phyloP scores from a whole-genome alignment of 2,888 invertebrate species.

The Athetis lepigone region DNA sequence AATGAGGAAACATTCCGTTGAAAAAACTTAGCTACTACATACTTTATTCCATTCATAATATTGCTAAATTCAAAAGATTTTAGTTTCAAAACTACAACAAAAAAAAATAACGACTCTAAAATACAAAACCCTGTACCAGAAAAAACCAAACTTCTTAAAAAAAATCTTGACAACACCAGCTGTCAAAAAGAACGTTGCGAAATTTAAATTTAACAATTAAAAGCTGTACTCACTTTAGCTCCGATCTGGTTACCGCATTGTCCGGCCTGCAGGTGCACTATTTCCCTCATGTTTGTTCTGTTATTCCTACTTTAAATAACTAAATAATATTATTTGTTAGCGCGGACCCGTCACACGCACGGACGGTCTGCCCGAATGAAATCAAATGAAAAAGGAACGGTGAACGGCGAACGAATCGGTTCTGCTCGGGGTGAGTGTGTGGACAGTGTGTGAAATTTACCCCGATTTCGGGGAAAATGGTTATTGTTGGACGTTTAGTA shows the following conservation, averaged over 20 bases:
- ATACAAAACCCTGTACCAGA: not conserved
- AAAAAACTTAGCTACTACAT: not conserved
- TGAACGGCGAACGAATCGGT: conserved; percentile 66
- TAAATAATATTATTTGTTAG: conserved; percentile 60
- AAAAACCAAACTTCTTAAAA: not conserved
- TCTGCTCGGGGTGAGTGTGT: conserved; percentile 82
- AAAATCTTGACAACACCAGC: conserved; percentile 30
- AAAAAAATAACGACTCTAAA: not conserved
- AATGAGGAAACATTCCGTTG: conserved; percentile 11
- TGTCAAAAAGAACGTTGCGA: conserved; percentile 64
- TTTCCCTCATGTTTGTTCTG: conserved; percentile 93
- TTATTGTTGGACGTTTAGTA: conserved; percentile 11
- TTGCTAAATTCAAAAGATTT: not conserved
- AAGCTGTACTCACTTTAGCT: conserved; percentile 84
- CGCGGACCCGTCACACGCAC: conserved; percentile 73
- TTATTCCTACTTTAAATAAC: conserved; percentile 67
- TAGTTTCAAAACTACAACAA: not conserved
- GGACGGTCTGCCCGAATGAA: conserved; percentile 77
- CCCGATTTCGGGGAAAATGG: conserved; percentile 60
- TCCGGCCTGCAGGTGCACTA: conserved; percentile 95
- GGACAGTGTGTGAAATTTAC: conserved; percentile 60
- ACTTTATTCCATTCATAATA: conserved; percentile 1
- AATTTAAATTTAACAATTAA: conserved; percentile 56
- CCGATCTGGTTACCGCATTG: conserved; percentile 97
- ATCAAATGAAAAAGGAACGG: conserved; percentile 77